These are phyloP conservation scores for Azemiops feae DNA, from an alignment of 2,113 vertebrate genomes.

Conservation along the genomic window DNA sequence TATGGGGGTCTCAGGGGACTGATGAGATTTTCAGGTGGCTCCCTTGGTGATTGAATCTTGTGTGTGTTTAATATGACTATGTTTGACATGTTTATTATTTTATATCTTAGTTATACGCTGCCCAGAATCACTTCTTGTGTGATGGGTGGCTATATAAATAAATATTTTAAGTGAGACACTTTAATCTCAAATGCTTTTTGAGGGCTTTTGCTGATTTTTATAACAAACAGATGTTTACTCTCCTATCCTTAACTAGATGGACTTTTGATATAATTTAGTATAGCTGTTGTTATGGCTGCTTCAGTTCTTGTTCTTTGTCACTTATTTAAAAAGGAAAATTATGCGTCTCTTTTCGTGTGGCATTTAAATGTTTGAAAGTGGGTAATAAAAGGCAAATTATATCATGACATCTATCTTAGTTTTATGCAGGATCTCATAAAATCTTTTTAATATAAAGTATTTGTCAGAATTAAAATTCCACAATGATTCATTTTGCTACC, in stretches of 20 bases:
- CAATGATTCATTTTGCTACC: background rate
- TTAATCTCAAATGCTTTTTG: background rate
- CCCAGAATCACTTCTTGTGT: background rate
- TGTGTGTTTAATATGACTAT: background rate
- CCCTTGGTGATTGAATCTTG: background rate
- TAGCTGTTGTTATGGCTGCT: background rate
- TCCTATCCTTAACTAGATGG: background rate
- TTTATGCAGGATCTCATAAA: background rate
- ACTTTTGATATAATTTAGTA: background rate
- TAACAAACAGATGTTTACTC: background rate
- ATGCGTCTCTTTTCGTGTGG: background rate
- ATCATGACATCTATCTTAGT: background rate
- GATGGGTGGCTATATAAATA: background rate
- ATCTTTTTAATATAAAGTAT: background rate
- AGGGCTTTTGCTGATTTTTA: background rate
- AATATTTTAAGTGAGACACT: background rate
- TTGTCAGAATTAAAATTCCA: background rate
- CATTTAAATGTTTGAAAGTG: background rate
- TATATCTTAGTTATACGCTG: background rate
- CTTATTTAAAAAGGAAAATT: background rate
- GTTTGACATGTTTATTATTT: background rate
- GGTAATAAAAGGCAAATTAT: background rate
- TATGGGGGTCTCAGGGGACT: no score
- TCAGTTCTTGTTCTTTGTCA: background rate
- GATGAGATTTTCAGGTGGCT: background rate